A percentile compares a stretch with the other conserved stretches of the same genome.
Conservation (phyloP, 2,797 vertebrate species). For the Tokudaia muenninki region DNA sequence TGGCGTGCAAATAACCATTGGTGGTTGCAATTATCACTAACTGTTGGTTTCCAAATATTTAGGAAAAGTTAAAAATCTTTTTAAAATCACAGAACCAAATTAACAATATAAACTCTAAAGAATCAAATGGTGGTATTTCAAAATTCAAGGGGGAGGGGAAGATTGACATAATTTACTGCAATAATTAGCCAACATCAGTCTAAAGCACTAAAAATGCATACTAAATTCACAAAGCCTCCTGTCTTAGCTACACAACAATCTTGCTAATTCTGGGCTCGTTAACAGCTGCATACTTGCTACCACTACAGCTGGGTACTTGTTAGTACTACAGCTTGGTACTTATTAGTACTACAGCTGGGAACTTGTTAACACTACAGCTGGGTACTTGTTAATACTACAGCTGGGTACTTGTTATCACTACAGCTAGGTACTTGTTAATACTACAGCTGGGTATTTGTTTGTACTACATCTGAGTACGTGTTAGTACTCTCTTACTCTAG, state of each 20-base stretch:
- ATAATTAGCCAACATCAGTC: background rate
- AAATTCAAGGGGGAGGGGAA: background rate
- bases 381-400: background rate
- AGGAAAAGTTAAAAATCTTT: conserved; percentile 29
- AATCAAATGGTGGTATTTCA: background rate
- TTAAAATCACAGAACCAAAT: background rate
- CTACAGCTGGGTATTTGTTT: background rate
- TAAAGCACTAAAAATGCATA: conserved; percentile 10
- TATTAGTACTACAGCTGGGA: background rate
- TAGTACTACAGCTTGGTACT: background rate
- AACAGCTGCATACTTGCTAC: background rate
- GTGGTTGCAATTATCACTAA: conserved; percentile 12
- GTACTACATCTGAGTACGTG: background rate
- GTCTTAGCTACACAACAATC: background rate
- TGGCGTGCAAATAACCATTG: background rate
- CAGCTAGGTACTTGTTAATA: background rate
- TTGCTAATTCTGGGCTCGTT: background rate
- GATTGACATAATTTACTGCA: conserved; percentile 3
- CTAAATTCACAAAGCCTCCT: background rate
- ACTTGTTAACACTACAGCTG: background rate
- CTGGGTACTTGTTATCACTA: background rate
- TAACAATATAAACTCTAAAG: conserved; percentile 24
- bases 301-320: background rate
- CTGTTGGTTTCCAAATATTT: conserved; percentile 11
- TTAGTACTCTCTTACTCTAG: conserved; percentile 15